phyloP scores from a whole-genome alignment of 2,113 vertebrate genomes.

The Caranx ignobilis region DNA sequence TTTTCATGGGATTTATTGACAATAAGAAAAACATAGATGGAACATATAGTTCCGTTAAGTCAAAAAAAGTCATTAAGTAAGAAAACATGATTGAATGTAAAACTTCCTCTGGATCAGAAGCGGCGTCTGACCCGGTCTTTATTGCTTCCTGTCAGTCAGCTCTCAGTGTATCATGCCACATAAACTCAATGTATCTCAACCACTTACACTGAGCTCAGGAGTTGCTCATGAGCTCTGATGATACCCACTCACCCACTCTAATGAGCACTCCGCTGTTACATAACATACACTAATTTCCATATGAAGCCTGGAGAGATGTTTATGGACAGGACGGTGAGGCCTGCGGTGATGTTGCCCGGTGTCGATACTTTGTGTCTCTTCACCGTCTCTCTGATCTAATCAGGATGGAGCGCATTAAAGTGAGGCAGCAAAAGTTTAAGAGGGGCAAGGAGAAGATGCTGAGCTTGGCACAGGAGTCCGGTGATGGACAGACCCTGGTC shows the following conservation, averaged over 20 bases:
- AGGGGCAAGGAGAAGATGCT: constrained; percentile 97
- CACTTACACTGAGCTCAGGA: constrained; percentile 62
- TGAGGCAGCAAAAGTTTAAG: constrained; percentile 97
- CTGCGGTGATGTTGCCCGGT: constrained; percentile 41
- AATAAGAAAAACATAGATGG: not conserved
- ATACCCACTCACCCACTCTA: constrained; percentile 50
- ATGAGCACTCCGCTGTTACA: constrained; percentile 59
- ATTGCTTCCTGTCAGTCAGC: constrained; percentile 52
- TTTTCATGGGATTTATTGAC: not conserved
- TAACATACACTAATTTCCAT: constrained; percentile 54
- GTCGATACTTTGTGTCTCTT: constrained; percentile 57
- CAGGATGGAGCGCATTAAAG: constrained; percentile 99
- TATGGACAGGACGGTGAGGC: constrained; percentile 33
- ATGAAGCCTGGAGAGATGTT: constrained; percentile 40
- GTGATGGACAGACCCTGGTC: constrained; percentile 85
- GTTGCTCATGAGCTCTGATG: constrained; percentile 49
- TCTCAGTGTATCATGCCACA: constrained; percentile 37
- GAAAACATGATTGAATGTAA: constrained; percentile 28
- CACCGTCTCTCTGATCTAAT: constrained; percentile 72
- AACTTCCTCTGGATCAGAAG: constrained; percentile 24
- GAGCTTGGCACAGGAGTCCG: constrained; percentile 91
- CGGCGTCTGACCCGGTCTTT: constrained; percentile 16
- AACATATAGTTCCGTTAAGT: not conserved
- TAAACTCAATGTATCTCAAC: constrained; percentile 60
- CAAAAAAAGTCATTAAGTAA: constrained; percentile 3